phyloP scores from a whole-genome alignment of 2,797 vertebrate genomes.

The Chaunax sp. region DNA sequence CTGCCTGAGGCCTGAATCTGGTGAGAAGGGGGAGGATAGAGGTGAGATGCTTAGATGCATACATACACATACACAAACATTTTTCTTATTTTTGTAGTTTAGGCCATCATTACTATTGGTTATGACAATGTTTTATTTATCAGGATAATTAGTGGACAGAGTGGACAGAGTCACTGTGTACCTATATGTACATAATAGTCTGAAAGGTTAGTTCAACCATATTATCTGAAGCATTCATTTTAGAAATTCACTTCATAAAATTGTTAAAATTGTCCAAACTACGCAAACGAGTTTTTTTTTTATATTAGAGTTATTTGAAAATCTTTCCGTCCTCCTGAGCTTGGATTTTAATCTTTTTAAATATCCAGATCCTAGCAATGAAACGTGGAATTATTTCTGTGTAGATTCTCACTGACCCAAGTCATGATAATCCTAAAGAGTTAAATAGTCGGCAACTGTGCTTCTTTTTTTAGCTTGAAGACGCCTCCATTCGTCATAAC shows the following conservation, averaged over 20 bases:
- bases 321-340: not conserved
- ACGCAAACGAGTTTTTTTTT: not conserved
- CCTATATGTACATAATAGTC: not conserved
- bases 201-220: not conserved
- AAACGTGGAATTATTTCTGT: not conserved
- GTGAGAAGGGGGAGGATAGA: conserved; percentile 60
- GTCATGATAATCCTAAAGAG: too few relatives aligned
- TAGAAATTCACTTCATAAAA: not conserved
- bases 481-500: too few relatives aligned
- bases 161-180: not conserved
- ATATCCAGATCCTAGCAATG: not conserved
- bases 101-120: not conserved
- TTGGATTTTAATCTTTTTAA: not conserved
- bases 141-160: not conserved
- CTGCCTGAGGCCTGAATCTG: conserved; percentile 74
- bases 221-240: not conserved
- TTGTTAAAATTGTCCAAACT: not conserved
- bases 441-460: too few relatives aligned
- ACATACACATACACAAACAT: conserved; percentile 7
- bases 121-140: not conserved
- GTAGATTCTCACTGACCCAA: too few relatives aligned
- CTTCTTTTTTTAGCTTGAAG: too few relatives aligned
- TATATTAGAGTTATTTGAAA: not conserved
- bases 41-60: conserved; percentile 26
- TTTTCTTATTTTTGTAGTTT: conserved; percentile 5